Conservation (phyloP, 2,113 vertebrate genomes). For the Donacobius atricapilla region DNA sequence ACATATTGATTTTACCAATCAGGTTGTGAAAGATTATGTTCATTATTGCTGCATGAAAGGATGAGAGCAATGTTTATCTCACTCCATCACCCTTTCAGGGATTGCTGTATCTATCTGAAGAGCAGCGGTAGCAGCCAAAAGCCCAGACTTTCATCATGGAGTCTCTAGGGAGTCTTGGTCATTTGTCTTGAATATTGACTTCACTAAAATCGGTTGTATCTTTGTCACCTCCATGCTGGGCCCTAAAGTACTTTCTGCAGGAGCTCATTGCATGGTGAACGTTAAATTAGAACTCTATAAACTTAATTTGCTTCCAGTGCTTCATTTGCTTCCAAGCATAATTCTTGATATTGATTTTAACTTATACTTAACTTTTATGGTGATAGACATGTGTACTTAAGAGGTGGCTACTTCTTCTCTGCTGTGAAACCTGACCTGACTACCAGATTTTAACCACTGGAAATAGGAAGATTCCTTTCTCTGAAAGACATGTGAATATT, state of each 20-base stretch:
- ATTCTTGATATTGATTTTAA: slow-evolving; percentile 61
- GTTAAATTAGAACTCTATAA: slow-evolving; percentile 54
- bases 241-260: slow-evolving; percentile 5
- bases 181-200: slow-evolving; percentile 21
- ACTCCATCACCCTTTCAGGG: neutral
- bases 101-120: neutral
- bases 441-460: neutral
- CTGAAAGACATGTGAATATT: neutral
- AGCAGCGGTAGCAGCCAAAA: neutral
- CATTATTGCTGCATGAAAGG: neutral
- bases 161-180: neutral
- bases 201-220: neutral
- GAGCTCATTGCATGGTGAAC: neutral
- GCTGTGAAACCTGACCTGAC: neutral
- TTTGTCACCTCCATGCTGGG: neutral
- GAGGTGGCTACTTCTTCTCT: neutral
- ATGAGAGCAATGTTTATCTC: neutral
- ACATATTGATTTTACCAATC: neutral
- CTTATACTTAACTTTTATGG: slow-evolving; percentile 57
- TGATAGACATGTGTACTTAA: neutral
- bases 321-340: slow-evolving; percentile 51
- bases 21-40: neutral
- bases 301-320: slow-evolving; percentile 49
- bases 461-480: neutral
- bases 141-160: neutral